These are phyloP conservation scores for Branchellion lobata DNA, from an alignment of 2,888 invertebrate species.

Conservation along the genomic window DNA sequence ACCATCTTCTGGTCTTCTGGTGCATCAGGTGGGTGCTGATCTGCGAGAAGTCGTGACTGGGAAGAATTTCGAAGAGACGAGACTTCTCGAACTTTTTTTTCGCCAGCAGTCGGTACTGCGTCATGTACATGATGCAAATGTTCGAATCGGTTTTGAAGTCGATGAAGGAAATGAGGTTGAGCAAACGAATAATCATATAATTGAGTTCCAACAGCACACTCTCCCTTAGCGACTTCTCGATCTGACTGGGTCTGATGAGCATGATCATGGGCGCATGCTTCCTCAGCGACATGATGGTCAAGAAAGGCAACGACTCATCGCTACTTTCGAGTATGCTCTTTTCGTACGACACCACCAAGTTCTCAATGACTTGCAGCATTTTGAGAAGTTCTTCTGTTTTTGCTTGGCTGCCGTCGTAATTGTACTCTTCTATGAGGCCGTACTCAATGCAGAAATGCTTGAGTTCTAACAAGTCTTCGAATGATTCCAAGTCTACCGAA, in stretches of 20 bases:
- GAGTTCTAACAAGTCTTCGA: conserved; percentile 15
- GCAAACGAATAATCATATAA: conserved; percentile 6
- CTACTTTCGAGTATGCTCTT: background rate
- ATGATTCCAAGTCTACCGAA: background rate
- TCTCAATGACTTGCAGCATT: conserved; percentile 11
- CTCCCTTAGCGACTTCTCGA: conserved; percentile 18
- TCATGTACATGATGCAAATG: conserved; percentile 31
- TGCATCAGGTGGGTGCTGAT: conserved; percentile 31
- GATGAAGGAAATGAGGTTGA: conserved; percentile 16
- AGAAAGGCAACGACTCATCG: conserved; percentile 4
- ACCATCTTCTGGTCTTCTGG: conserved; percentile 36
- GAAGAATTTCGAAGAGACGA: conserved; percentile 22
- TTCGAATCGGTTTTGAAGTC: conserved; percentile 35
- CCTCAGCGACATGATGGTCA: conserved; percentile 31
- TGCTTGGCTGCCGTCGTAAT: conserved; percentile 8
- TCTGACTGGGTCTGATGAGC: conserved; percentile 1
- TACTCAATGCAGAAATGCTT: conserved; percentile 33
- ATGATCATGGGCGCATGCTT: conserved; percentile 15
- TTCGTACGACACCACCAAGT: conserved; percentile 1
- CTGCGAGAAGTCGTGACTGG: conserved; percentile 21
- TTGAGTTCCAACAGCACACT: conserved; percentile 8
- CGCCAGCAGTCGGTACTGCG: conserved; percentile 27
- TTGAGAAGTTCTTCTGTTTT: conserved; percentile 34
- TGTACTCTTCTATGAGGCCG: conserved; percentile 22
- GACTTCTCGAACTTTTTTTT: conserved; percentile 34